Base-by-base conservation (phyloP, 1,140 invertebrate species). In the Pinna nobilis region DNA sequence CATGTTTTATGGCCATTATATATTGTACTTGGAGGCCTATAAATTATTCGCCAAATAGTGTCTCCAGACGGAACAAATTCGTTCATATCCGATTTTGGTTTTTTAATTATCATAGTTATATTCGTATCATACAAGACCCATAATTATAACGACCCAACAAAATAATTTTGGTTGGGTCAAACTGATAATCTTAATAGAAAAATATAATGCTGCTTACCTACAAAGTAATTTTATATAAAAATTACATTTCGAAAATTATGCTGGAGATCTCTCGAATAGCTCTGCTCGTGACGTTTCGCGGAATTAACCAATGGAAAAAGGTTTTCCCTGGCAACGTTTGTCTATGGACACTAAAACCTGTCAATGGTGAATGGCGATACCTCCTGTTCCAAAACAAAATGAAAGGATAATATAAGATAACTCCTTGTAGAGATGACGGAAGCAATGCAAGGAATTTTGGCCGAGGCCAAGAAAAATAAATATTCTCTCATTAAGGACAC, bases 241-340 rank as follows among this genome's bases (percentile, higher is more conserved):
- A 28, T 6, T 28, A 25, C 2, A 57, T 28, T 33, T 20, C n/a
- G 20, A 35, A 57, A 53, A 53, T 25, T 13, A 13, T 28, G 49
- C n/a, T 33, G 30, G 1, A n/a, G 30, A 35, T 28, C 59, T 61
- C 33, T 49, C 57, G 32, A 18, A 32, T 63, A 69, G 51, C 70
- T 70, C 47, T 77, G 28, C 50, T 20, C 30, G 15, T 61, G n/a
- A 57, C 44, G 53, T 65, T 28, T 44, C 15, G 47, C 20, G 53
- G 64, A 55, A 70, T 66, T 25, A 77, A 25, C 70, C 76, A 76
- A 79, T 76, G 65, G 73, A 30, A 69, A 20, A 18, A 23, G 59
- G 60, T 70, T 74, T 76, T 70, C 84, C 82, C 74, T 85, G 80
- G 84, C 84, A 85, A 85, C 84, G 80, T 82, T 82, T 80, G 70